Base-by-base conservation (phyloP, 1,140 invertebrate genomes). In the Centruroides sculpturatus region DNA sequence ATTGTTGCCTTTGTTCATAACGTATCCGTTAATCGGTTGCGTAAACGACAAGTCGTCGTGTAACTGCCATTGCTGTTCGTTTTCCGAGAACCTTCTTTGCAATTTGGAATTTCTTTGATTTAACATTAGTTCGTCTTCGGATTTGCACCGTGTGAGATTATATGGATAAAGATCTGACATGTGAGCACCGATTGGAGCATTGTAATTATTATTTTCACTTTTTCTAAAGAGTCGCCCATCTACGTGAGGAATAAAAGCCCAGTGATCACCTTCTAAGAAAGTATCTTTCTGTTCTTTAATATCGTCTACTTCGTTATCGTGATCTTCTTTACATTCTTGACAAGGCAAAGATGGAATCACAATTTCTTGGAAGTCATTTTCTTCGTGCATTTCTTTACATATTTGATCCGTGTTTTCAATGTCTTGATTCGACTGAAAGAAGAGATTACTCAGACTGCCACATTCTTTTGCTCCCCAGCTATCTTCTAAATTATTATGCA, bases 41-140 rank as follows among this genome's bases (percentile, higher is more conserved):
- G 41, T 41, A 3, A 41, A 41, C 5, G 41, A 41, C 8, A 41
- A 3, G 8, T 41, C 41, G 41, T 48, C 47, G 11, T 36, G 46
- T 3, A 63, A 41, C 57, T 59, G 56, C 62, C 62, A 63, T 11
- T 57, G 47, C 35, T 63, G 55, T 13, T 35, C 13, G 52, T 63
- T 58, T 54, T 63, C 62, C 2, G 62, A 63, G 10, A 63, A 35
- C 10, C 62, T 47, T 4, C 62, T n/a, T 50, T 63, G 62, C 7
- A 63, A 47, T 23, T 59, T 59, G 4, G 58, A 59, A n/a, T 59
- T 59, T 49, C 55, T 56, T n/a, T 59, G 58, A 7, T 46, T 49
- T 6, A 58, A 63, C 48, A 59, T 63, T 6, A 63, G 35, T 13
- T 63, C 62, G 48, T 63, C 62, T 59, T 63, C 62, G 6, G 62